Evolutionary conservation across 2,888 invertebrate species (phyloP).

Genomic region (Melanargia galathea): DNA sequence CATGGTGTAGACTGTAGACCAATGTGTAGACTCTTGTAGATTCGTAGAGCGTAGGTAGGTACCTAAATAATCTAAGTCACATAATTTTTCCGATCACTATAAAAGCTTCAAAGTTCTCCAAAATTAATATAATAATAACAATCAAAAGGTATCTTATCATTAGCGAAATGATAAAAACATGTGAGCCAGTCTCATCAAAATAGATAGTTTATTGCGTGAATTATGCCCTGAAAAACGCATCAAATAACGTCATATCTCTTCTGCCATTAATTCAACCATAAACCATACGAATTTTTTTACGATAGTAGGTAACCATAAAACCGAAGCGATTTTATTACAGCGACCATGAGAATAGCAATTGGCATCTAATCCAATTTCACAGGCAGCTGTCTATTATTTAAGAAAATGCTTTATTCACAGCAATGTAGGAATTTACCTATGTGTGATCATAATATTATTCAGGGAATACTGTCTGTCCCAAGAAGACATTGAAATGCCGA

Average conservation of each 20-base stretch:
- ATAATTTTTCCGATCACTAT: no score
- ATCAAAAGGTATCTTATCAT: background rate
- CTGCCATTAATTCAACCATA: slow-evolving; percentile 34
- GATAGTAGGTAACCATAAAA: slow-evolving; percentile 40
- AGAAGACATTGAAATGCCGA: slow-evolving; percentile 1
- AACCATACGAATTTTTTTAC: slow-evolving; percentile 42
- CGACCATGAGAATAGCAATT: slow-evolving; percentile 46
- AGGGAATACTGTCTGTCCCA: background rate
- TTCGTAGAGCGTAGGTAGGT: no score
- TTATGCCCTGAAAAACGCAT: slow-evolving; percentile 17
- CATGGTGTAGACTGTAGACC: no score
- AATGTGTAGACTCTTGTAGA: no score
- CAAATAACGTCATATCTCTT: slow-evolving; percentile 20
- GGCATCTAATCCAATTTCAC: slow-evolving; percentile 56
- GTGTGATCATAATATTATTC: background rate
- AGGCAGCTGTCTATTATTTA: slow-evolving; percentile 49
- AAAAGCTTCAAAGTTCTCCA: no score
- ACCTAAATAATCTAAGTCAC: no score
- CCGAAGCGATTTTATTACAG: slow-evolving; percentile 50
- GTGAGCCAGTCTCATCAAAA: background rate
- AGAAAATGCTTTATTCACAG: no score
- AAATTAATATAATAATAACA: no score
- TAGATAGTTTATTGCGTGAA: background rate
- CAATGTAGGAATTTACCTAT: background rate
- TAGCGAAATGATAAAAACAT: background rate